Evolutionary conservation across 2,888 invertebrate genomes (phyloP), one percentile per base, ranked within the genome.

Genomic region (Cybosia mesomella): DNA sequence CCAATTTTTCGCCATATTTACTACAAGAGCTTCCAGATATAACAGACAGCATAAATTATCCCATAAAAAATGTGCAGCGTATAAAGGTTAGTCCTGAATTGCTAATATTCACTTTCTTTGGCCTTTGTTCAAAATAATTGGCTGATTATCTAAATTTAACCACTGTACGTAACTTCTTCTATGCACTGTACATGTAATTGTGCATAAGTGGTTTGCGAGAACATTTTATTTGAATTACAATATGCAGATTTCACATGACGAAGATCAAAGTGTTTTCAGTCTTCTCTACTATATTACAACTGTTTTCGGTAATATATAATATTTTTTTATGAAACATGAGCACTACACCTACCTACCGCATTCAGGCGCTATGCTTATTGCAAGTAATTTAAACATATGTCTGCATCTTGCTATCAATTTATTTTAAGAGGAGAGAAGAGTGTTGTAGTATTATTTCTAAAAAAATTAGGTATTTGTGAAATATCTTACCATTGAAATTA

Each of bases 11-110:
- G 66, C 92, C 92, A 34, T 96, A 95, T 79, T 88, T 96, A 76
- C 87, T 96, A 66, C 94, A 95, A 76, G 96, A 96, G 81, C 94
- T 95, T 76, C 92, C 95, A 77, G 95, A 96, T 88, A 94, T 96
- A 78, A 96, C 96, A 61, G 92, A 95, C 79, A 92, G 92, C 72
- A 95, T 97, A 76, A 95, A 95, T 77, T 95, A 95, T 85, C 96
- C 96, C 2, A 92, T 97, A 79, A 95, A 95, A 88, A 96, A 95
- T 87, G 96, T 96, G 76, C 96, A 97, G 85, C 96, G 97, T 63
- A 97, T 97, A 85, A 97, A 97, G 96, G 97, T 97, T 86, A 89
- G 92, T 61, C 15, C 18, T 34, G 7, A 24, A 13, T 24, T 89
- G 65, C 34, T 65, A 70, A 70, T 71, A 76, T 71, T 69, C 66